Percentiles rank a stretch among this genome's conserved stretches.
Evolutionary conservation across 2,888 invertebrate genomes (phyloP).

Genomic region (Aphidoletes aphidimyza): DNA sequence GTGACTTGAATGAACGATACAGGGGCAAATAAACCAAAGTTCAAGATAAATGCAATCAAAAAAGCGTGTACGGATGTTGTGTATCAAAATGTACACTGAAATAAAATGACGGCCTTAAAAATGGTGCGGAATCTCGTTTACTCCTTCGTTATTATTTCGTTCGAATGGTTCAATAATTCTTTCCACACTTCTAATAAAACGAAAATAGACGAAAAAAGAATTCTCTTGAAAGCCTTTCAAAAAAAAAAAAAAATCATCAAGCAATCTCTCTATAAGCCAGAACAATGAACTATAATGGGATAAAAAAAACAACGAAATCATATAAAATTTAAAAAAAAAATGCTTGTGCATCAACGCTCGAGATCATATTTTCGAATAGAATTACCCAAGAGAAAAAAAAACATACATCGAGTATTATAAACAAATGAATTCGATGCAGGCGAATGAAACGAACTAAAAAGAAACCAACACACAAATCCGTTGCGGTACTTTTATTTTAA

Average conservation of each 20-base stretch:
- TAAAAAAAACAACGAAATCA: background rate
- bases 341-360: background rate
- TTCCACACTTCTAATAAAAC: background rate
- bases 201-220: conserved; percentile 17
- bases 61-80: conserved; percentile 5
- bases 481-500: conserved; percentile 1
- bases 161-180: background rate
- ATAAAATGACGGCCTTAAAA: too few relatives aligned
- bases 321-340: background rate
- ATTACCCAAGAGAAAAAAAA: background rate
- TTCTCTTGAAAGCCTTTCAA: background rate
- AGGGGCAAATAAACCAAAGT: too few relatives aligned
- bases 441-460: background rate
- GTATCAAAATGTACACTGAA: too few relatives aligned
- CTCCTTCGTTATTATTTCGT: too few relatives aligned
- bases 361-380: background rate
- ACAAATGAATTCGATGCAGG: conserved; percentile 40
- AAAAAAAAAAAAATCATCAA: background rate
- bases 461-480: background rate
- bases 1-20: too few relatives aligned
- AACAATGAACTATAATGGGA: conserved; percentile 31
- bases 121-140: too few relatives aligned
- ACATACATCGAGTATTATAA: background rate
- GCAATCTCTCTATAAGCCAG: conserved; percentile 1
- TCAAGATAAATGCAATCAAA: too few relatives aligned